These are phyloP conservation scores for Embidobia sp. DNA, from an alignment of 2,888 invertebrate species.

Conservation along the genomic window DNA sequence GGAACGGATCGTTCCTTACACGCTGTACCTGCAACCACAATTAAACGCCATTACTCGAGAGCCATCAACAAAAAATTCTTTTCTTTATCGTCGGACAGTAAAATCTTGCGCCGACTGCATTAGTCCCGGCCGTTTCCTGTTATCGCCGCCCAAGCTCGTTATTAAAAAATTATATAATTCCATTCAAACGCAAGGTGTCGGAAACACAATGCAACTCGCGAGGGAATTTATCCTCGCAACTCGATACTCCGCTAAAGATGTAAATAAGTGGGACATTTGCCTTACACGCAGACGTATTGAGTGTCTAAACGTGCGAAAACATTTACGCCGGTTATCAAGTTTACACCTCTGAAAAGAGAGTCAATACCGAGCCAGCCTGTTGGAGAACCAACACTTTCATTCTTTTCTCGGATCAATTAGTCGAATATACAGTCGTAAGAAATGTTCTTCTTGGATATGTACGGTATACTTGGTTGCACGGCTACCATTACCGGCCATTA, in stretches of 20 bases:
- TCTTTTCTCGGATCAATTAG: constrained; percentile 20
- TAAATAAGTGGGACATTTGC: constrained; percentile 45
- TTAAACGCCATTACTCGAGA: too few species aligned
- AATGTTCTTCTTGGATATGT: constrained; percentile 7
- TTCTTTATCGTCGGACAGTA: not conserved
- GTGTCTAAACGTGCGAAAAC: constrained; percentile 22
- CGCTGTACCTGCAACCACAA: too few species aligned
- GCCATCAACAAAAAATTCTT: not conserved
- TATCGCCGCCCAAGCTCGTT: not conserved
- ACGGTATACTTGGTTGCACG: constrained; percentile 27
- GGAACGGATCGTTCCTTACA: too few species aligned
- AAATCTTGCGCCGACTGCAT: too few species aligned
- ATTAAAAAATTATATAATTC: constrained; percentile 39
- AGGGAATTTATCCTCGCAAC: constrained; percentile 23
- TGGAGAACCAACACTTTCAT: constrained; percentile 30
- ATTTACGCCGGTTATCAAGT: constrained; percentile 32
- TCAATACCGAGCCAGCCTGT: constrained; percentile 2
- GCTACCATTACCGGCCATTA: constrained; percentile 10
- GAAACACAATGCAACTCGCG: constrained; percentile 12
- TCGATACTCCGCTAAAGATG: constrained; percentile 30
- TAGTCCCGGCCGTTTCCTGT: constrained; percentile 10
- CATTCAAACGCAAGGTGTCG: not conserved
- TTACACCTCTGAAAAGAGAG: constrained; percentile 37
- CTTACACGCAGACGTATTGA: constrained; percentile 30
- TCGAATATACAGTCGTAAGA: constrained; percentile 10